These are phyloP conservation scores for Astyanax mexicanus DNA, from an alignment of 2,797 vertebrate species.

Conservation along the genomic window DNA sequence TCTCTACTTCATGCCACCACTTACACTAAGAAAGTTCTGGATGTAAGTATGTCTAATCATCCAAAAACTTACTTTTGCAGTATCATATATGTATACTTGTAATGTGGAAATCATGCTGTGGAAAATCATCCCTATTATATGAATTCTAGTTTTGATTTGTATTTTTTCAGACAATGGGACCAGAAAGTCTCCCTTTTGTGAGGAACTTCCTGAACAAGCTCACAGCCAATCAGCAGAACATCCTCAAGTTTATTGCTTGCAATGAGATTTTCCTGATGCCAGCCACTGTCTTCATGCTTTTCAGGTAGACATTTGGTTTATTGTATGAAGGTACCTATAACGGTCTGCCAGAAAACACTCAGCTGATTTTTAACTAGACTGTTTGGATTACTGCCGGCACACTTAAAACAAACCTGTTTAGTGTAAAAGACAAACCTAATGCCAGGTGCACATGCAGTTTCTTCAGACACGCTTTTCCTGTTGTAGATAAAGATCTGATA, in stretches of 20 bases:
- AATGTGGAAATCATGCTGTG: neutral
- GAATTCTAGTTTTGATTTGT: neutral
- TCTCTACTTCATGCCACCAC: constrained; percentile 96
- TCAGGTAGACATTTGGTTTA: constrained; percentile 74
- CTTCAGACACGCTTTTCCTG: no score
- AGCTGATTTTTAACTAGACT: no score
- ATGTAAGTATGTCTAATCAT: constrained; percentile 85
- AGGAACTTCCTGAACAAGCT: constrained; percentile 93
- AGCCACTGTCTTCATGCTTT: constrained; percentile 97
- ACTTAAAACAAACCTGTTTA: no score
- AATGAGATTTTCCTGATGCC: constrained; percentile 99
- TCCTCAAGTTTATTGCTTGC: constrained; percentile 97
- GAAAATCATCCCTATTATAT: neutral
- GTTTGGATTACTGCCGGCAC: no score
- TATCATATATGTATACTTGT: neutral
- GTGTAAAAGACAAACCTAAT: no score
- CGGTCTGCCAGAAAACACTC: no score
- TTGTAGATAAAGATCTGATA: no score
- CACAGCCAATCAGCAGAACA: constrained; percentile 95
- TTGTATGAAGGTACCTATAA: no score
- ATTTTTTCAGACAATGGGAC: constrained; percentile 84
- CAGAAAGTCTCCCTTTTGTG: constrained; percentile 88
- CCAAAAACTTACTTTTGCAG: constrained; percentile 15
- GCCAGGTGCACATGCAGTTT: no score
- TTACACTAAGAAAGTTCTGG: constrained; percentile 96